These are phyloP conservation scores for Drosophila burlai DNA, from an alignment of 1,140 invertebrate genomes.

Conservation along the genomic window DNA sequence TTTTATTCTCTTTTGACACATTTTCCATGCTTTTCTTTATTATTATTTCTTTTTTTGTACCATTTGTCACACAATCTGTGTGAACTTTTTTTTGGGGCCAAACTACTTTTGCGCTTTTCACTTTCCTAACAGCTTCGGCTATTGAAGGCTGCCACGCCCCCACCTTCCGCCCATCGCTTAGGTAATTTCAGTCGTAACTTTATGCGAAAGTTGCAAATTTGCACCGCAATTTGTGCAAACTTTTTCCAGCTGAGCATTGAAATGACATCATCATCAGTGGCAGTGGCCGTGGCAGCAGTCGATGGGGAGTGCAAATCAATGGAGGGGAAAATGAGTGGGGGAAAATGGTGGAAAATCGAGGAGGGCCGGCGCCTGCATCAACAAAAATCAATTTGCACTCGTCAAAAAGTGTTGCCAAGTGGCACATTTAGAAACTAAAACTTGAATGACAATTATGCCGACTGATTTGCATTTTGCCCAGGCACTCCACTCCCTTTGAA, in stretches of 20 bases:
- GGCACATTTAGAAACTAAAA: slow-evolving; percentile 61
- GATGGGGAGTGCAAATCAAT: slow-evolving; percentile 36
- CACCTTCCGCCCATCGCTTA: slow-evolving; percentile 45
- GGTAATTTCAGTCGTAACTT: slow-evolving; percentile 80
- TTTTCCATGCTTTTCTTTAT: not conserved
- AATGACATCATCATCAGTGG: slow-evolving; percentile 50
- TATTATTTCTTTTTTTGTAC: not conserved
- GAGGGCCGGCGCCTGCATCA: slow-evolving; percentile 9
- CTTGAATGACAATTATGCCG: slow-evolving; percentile 75
- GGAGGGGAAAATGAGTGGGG: not conserved
- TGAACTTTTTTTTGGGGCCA: slow-evolving; percentile 49
- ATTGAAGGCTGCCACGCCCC: slow-evolving; percentile 35
- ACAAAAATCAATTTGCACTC: slow-evolving; percentile 71
- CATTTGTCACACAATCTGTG: slow-evolving; percentile 74
- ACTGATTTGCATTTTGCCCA: slow-evolving; percentile 46
- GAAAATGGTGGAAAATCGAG: slow-evolving; percentile 2
- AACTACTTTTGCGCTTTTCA: slow-evolving; percentile 75
- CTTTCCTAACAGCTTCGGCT: slow-evolving; percentile 66
- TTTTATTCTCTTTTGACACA: not conserved
- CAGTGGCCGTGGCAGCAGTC: not conserved
- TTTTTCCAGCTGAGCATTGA: slow-evolving; percentile 54
- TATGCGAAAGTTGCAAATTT: slow-evolving; percentile 82
- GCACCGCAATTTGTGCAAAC: slow-evolving; percentile 78
- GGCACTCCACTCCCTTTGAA: not conserved
- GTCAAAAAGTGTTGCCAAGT: slow-evolving; percentile 71